Evolutionary conservation across 2,888 invertebrate species (phyloP), one percentile per base, ranked within the genome.

Genomic region (Saturnia pavonia): DNA sequence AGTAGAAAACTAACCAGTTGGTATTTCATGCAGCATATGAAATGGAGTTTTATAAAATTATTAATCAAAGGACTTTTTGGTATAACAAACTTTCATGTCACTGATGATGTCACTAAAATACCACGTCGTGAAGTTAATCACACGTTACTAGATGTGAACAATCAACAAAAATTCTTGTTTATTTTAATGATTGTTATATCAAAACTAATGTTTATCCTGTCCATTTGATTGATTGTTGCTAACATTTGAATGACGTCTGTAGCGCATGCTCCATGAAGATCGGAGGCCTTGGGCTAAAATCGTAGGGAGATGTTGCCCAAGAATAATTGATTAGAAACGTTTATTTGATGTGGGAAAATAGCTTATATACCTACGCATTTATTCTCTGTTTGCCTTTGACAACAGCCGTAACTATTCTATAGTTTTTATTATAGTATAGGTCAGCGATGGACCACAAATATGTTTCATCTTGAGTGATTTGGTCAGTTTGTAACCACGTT

Each of bases 121-220:
- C 87, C 83, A 82, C 83, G 80, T 85, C 83, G 81, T 85, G 88
- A 89, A 88, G 84, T 84, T 89, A 88, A 90, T 89, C 86, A 87
- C 81, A 81, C 79, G 79, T 80, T 78, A 82, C 75, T 72, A 75
- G 79, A 77, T 81, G 83, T 81, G 78, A 78, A 76, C 73, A 82
- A 79, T 80, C 80, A 78, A 74, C 78, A 80, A 84, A 84, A 84
- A 86, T 85, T 82, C 86, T 87, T 88, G 87, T 89, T 88, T 88
- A 80, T 86, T 86, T 83, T 86, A 88, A 89, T 88, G 86, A 87
- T 83, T 84, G 85, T 83, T 84, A 87, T 87, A 89, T 89, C 85
- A 86, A 84, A 88, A 87, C 86, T 86, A 84, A 88, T 88, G 88
- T 86, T 88, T 88, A 88, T 86, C 83, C 85, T 83, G 87, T 87